Conservation (phyloP, 2,797 vertebrate species). For the Channa striata region DNA sequence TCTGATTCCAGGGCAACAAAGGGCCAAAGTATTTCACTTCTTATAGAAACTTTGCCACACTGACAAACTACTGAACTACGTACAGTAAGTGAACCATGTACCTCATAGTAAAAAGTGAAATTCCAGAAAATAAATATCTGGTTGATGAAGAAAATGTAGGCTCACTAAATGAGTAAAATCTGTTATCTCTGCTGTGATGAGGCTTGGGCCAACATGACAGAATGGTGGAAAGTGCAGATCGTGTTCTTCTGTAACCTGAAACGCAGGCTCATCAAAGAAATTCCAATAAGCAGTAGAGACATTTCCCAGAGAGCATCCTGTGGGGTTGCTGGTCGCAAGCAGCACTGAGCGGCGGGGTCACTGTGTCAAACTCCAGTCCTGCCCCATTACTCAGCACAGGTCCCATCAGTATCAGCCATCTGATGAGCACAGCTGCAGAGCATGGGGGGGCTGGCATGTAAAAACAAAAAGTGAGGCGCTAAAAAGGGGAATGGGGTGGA, state of each 20-base stretch:
- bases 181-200: slow-evolving; percentile 21
- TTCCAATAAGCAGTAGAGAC: slow-evolving; percentile 81
- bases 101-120: not conserved
- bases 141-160: slow-evolving; percentile 9
- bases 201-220: slow-evolving; percentile 42
- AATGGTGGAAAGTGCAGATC: slow-evolving; percentile 51
- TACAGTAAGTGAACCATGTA: slow-evolving; percentile 15
- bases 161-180: slow-evolving; percentile 18
- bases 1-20: slow-evolving; percentile 46
- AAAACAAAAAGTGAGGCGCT: slow-evolving; percentile 54
- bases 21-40: slow-evolving; percentile 35
- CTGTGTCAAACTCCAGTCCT: slow-evolving; percentile 75
- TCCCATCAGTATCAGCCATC: slow-evolving; percentile 79
- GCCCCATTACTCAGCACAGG: slow-evolving; percentile 79
- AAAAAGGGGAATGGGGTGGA: slow-evolving; percentile 19
- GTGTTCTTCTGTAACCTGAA: slow-evolving; percentile 78
- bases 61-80: slow-evolving; percentile 23
- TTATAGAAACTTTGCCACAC: slow-evolving; percentile 19
- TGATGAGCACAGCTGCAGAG: slow-evolving; percentile 71
- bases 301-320: slow-evolving; percentile 82
- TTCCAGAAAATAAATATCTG: slow-evolving; percentile 11
- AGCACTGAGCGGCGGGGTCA: slow-evolving; percentile 75
- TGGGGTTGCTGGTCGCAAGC: slow-evolving; percentile 66
- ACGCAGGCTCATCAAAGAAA: slow-evolving; percentile 76
- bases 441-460: slow-evolving; percentile 40